Evolutionary conservation across 2,113 vertebrate genomes (phyloP).

Genomic region (Cyprinodon variegatus): DNA sequence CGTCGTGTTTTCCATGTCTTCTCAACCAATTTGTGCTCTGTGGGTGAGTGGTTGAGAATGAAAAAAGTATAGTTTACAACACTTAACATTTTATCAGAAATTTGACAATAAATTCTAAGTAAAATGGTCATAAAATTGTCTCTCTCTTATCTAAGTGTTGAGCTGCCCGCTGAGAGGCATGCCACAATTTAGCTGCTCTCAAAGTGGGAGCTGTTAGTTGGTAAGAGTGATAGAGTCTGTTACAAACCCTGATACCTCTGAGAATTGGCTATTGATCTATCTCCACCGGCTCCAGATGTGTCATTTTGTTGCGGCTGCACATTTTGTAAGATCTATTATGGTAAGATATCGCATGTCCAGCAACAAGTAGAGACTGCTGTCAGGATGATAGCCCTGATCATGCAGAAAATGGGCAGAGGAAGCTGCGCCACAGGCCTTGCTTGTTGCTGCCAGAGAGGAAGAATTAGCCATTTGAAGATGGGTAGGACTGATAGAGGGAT

Average conservation of each 20-base stretch:
- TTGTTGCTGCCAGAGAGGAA: slow-evolving; percentile 71
- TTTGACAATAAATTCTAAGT: not conserved
- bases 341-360: slow-evolving; percentile 61
- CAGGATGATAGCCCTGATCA: slow-evolving; percentile 53
- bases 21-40: too few relatives aligned
- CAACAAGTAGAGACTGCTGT: slow-evolving; percentile 69
- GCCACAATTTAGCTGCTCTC: slow-evolving; percentile 32
- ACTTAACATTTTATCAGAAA: not conserved
- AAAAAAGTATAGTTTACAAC: not conserved
- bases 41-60: not conserved
- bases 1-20: too few relatives aligned
- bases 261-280: slow-evolving; percentile 55
- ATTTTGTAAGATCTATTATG: slow-evolving; percentile 55
- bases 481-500: slow-evolving; percentile 75
- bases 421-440: slow-evolving; percentile 41
- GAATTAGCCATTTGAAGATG: slow-evolving; percentile 78
- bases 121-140: slow-evolving; percentile 2
- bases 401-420: slow-evolving; percentile 50
- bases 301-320: slow-evolving; percentile 59
- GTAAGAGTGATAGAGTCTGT: slow-evolving; percentile 27
- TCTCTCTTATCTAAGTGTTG: slow-evolving; percentile 2
- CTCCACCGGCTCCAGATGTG: slow-evolving; percentile 61
- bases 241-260: slow-evolving; percentile 34
- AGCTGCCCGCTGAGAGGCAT: slow-evolving; percentile 33
- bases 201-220: slow-evolving; percentile 30